Conservation (phyloP, 2,113 vertebrate species). For the Pholis gunnellus region DNA sequence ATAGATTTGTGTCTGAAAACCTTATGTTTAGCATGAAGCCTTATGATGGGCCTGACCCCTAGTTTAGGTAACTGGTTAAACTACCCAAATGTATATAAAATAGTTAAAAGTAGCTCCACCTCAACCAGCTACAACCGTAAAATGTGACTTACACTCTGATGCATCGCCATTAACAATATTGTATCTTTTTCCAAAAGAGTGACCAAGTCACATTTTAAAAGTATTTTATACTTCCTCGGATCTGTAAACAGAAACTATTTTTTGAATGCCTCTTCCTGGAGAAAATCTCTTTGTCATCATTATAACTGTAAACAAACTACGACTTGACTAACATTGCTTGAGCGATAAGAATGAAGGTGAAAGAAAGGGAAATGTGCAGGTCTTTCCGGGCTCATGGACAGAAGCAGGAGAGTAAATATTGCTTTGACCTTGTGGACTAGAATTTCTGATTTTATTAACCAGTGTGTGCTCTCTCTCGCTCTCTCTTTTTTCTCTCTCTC, state of each 20-base stretch:
- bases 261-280: background rate
- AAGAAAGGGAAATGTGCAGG: slow-evolving; percentile 35
- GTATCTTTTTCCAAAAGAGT: background rate
- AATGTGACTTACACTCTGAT: background rate
- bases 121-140: background rate
- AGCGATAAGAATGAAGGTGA: slow-evolving; percentile 42
- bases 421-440: slow-evolving; percentile 57
- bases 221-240: background rate
- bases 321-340: slow-evolving; percentile 6
- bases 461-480: background rate
- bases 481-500: background rate
- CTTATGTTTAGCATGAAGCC: no score
- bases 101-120: background rate
- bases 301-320: background rate
- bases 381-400: slow-evolving; percentile 25
- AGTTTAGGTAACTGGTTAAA: background rate
- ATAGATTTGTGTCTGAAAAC: background rate
- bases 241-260: background rate
- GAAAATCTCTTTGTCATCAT: slow-evolving; percentile 49
- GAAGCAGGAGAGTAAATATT: slow-evolving; percentile 53
- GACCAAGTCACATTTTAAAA: background rate
- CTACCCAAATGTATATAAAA: background rate
- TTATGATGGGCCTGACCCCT: background rate
- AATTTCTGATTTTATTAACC: slow-evolving; percentile 31
- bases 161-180: background rate